phyloP scores from a whole-genome alignment of 2,113 vertebrate genomes.

The Ophiodon elongatus region DNA sequence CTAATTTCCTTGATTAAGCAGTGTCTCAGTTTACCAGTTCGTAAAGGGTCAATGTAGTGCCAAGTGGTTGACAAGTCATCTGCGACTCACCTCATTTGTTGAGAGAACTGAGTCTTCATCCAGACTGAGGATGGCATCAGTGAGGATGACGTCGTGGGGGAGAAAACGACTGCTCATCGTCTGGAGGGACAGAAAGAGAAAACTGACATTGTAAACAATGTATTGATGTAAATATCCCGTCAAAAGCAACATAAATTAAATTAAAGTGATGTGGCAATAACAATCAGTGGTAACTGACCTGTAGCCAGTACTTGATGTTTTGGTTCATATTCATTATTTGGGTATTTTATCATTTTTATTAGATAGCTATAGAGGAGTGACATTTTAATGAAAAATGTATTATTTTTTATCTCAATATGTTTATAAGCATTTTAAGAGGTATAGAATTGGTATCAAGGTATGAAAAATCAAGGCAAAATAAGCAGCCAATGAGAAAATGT shows the following conservation, averaged over 20 bases:
- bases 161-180: constrained; percentile 86
- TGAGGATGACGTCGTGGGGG: constrained; percentile 81
- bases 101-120: constrained; percentile 88
- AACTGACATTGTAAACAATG: not conserved
- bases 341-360: not conserved
- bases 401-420: not conserved
- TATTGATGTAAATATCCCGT: not conserved
- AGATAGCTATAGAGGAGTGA: not conserved
- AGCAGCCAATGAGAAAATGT: constrained; percentile 22
- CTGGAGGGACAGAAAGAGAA: constrained; percentile 60
- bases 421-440: constrained; percentile 6
- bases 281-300: not conserved
- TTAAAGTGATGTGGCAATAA: not conserved
- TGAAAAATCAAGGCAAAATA: constrained; percentile 18
- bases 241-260: not conserved
- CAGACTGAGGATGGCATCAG: constrained; percentile 86
- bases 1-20: constrained; percentile 44
- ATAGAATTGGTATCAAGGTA: not conserved
- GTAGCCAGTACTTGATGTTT: not conserved
- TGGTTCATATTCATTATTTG: not conserved
- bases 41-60: not conserved
- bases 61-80: constrained; percentile 7
- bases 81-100: constrained; percentile 85
- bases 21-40: constrained; percentile 32
- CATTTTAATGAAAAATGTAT: no score